Base-by-base conservation (phyloP, 2,797 vertebrate species). In the Cacajao melanocephalus region DNA sequence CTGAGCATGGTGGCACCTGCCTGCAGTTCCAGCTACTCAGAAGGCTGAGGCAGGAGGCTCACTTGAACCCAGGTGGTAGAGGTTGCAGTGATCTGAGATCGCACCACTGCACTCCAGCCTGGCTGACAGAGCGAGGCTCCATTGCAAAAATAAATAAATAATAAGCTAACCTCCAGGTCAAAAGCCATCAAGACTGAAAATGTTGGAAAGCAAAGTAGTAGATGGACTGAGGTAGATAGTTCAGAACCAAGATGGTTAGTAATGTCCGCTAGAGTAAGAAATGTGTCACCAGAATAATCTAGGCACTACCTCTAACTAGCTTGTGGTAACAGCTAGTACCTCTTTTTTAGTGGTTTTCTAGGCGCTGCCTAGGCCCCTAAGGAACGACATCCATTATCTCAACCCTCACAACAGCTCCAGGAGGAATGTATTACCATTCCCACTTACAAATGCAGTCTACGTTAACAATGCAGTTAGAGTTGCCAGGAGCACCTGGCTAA, bases 141-240 rank as follows among this genome's bases (percentile, higher is more conserved):
- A 0, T 22, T 22, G 52, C 52, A 20, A 20, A 52, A 20, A 55
- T 22, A 19, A 52, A 50, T 26, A 55, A 85, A 20, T 1, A 10
- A 88, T 85, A 96, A 88, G 67, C 52, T 80, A 97, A 52, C 12
- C 75, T 95, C 67, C 36, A 95, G 19, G 36, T 86, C 88, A 75
- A 92, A 95, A 92, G 57, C 90, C 57, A 88, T 3, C 55, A 95
- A 85, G 46, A 73, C 11, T 44, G 44, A 79, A 88, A 70, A 79
- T 26, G 55, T 22, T 33, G 52, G 84, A 89, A 92, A 95, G 90
- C 85, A 28, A 30, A 93, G 64, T 26, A 10, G 1, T 4, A 67
- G 90, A 87, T 22, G 26, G 58, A 79, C 22, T 41, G 50, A 58
- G 55, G 12, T 7, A 39, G 11, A 24, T 10, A 52, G 20, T 50